phyloP scores from a whole-genome alignment of 2,797 vertebrate genomes.

The Dryobates pubescens region DNA sequence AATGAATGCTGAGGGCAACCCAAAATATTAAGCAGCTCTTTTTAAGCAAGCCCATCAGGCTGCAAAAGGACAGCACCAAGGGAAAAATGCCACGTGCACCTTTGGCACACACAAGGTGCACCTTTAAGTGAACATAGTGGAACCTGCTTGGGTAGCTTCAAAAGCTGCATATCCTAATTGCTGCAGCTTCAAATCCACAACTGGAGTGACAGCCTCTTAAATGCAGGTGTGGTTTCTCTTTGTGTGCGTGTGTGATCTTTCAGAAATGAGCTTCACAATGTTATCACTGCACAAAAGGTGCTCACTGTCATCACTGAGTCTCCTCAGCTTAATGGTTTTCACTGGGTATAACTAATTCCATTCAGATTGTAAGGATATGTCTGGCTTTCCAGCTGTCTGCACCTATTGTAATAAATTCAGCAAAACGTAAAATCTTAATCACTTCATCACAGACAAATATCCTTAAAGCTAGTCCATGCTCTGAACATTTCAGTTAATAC shows the following conservation, averaged over 20 bases:
- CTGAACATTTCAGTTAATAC: background rate
- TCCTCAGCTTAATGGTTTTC: background rate
- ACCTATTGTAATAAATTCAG: background rate
- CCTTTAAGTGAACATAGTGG: background rate
- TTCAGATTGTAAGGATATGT: background rate
- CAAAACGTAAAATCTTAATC: background rate
- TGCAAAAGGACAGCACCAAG: background rate
- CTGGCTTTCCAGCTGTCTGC: background rate
- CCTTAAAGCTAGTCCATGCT: background rate
- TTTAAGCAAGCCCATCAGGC: background rate
- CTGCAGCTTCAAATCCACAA: background rate
- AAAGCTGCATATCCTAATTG: background rate
- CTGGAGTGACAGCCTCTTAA: background rate
- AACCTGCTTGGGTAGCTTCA: background rate
- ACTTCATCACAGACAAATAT: background rate
- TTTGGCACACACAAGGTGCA: accelerated
- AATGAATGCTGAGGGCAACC: background rate
- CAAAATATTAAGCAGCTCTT: background rate
- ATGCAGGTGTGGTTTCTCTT: background rate
- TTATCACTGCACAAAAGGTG: accelerated
- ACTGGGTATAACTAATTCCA: background rate
- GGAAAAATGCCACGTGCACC: accelerated
- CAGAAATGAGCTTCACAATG: background rate
- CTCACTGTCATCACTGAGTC: background rate
- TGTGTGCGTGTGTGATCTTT: background rate